phyloP scores from a whole-genome alignment of 2,113 vertebrate species.

The Esox niger region DNA sequence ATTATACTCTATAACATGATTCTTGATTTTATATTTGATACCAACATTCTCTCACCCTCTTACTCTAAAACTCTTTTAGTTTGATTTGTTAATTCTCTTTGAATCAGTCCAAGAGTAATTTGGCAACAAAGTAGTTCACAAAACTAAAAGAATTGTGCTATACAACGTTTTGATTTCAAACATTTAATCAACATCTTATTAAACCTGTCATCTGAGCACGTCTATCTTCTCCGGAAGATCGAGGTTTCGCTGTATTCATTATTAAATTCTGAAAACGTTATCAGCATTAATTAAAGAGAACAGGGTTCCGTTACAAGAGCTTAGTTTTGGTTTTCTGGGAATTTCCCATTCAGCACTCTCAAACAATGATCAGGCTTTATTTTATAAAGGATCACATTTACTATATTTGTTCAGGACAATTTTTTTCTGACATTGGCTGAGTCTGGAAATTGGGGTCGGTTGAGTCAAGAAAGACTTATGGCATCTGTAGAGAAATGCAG shows the following conservation, averaged over 20 bases:
- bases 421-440: no score
- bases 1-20: no score
- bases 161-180: slow-evolving; percentile 31
- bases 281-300: slow-evolving; percentile 42
- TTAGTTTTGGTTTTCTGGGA: slow-evolving; percentile 41
- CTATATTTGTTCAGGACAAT: slow-evolving; percentile 29
- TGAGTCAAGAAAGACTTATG: background rate
- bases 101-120: background rate
- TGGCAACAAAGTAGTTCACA: slow-evolving; percentile 16
- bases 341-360: slow-evolving; percentile 9
- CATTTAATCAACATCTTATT: slow-evolving; percentile 51
- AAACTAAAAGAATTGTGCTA: slow-evolving; percentile 39
- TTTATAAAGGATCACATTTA: slow-evolving; percentile 23
- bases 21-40: no score
- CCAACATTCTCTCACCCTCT: no score
- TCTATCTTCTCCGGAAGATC: slow-evolving; percentile 22
- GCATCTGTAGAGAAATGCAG: no score
- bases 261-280: slow-evolving; percentile 27
- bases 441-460: no score
- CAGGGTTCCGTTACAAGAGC: slow-evolving; percentile 27
- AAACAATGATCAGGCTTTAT: background rate
- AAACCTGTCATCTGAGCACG: slow-evolving; percentile 40
- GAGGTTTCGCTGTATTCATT: slow-evolving; percentile 29
- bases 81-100: background rate
- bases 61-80: background rate